These are phyloP conservation scores for Eumaeus atala DNA, from an alignment of 1,140 invertebrate species.

Conservation along the genomic window DNA sequence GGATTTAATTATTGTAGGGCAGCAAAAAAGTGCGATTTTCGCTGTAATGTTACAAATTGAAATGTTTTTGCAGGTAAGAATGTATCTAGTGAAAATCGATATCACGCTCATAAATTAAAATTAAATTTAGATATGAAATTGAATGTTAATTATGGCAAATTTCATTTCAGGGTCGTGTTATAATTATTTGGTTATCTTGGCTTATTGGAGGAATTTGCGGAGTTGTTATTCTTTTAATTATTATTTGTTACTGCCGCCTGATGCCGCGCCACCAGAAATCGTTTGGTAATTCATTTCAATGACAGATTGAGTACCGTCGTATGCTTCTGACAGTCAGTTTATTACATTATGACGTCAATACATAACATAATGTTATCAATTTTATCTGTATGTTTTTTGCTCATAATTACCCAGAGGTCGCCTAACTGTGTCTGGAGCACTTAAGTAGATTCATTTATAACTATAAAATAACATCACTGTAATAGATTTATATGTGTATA, in stretches of 20 bases:
- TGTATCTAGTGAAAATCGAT: conserved; percentile 40
- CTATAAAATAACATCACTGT: too few species aligned
- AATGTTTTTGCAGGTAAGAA: conserved; percentile 68
- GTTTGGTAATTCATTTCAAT: conserved; percentile 42
- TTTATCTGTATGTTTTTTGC: too few species aligned
- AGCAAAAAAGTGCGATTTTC: conserved; percentile 55
- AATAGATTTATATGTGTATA: too few species aligned
- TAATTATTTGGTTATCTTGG: conserved; percentile 74
- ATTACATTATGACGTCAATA: too few species aligned
- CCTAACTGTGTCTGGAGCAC: too few species aligned
- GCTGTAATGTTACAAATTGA: conserved; percentile 58
- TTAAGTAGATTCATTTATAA: too few species aligned
- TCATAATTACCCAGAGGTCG: too few species aligned
- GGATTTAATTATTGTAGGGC: conserved; percentile 37
- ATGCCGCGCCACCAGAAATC: conserved; percentile 74
- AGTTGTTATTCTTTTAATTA: conserved; percentile 68
- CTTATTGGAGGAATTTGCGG: conserved; percentile 70
- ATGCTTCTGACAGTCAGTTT: too few species aligned
- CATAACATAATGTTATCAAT: too few species aligned
- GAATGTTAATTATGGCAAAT: conserved; percentile 21
- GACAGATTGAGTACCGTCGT: too few species aligned
- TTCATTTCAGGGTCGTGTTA: conserved; percentile 66
- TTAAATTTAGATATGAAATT: conserved; percentile 14
- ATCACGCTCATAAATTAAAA: conserved; percentile 16
- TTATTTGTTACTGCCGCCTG: conserved; percentile 73